Conservation (phyloP, 2,113 vertebrate species). For the Miniopterus natalensis region DNA sequence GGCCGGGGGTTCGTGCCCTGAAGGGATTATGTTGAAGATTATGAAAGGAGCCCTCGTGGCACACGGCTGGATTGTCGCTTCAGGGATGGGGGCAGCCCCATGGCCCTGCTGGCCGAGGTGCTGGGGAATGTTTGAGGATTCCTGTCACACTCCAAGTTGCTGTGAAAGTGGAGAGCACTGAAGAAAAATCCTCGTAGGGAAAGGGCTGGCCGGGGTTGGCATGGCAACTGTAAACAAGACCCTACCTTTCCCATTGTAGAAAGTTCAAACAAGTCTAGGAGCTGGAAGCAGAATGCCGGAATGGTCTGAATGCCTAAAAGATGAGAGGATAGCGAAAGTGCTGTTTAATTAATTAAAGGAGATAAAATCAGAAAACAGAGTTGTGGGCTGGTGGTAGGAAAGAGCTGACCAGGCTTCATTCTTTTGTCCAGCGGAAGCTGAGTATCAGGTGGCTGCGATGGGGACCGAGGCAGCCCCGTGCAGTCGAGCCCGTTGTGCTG, state of each 20-base stretch:
- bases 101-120: conserved; percentile 41
- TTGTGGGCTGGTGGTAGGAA: background rate
- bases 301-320: background rate
- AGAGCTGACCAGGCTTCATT: conserved; percentile 21
- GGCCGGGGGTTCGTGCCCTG: conserved; percentile 14
- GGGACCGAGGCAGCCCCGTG: conserved; percentile 69
- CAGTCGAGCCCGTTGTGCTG: conserved; percentile 73
- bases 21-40: conserved; percentile 65
- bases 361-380: conserved; percentile 60
- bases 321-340: conserved; percentile 40
- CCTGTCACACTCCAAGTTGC: conserved; percentile 81
- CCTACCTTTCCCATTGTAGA: conserved; percentile 62
- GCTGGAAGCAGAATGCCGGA: conserved; percentile 59
- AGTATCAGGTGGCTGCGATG: conserved; percentile 75
- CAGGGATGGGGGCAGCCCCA: conserved; percentile 2
- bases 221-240: conserved; percentile 84
- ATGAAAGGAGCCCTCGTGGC: conserved; percentile 47
- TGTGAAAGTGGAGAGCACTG: conserved; percentile 78
- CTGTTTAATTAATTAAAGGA: conserved; percentile 53
- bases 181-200: conserved; percentile 73
- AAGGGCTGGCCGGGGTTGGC: conserved; percentile 80
- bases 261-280: conserved; percentile 74
- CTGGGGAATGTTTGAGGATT: conserved; percentile 80
- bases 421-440: conserved; percentile 59
- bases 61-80: conserved; percentile 29